Base-by-base conservation (phyloP, 2,113 vertebrate genomes). In the Apus apus region DNA sequence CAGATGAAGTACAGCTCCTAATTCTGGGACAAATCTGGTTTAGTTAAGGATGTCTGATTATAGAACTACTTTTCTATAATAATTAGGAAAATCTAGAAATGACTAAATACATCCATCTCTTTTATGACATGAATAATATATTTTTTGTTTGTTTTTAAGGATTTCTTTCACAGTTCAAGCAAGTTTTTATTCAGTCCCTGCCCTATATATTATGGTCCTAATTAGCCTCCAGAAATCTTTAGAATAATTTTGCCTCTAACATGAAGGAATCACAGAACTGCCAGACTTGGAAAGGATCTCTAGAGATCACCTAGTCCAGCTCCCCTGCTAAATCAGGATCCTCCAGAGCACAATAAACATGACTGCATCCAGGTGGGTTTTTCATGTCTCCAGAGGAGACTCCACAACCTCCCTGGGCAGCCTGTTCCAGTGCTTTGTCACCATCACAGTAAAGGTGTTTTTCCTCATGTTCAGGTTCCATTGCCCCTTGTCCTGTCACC, bases 21-120 rank as follows among this genome's bases (percentile, higher is more conserved):
- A 36, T 2, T 1, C 2, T 22, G 4, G 6, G 15, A 4, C 2
- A 85, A 53, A 80, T 29, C 19, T 30, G 4, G 48, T 78, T 72
- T 58, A 65, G 4, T 29, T 56, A n/a, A 46, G 13, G 13, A 53
- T 10, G 15, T 56, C 5, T 71, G 38, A 62, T 36, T 48, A 48
- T 9, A 19, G 13, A 48, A n/a, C 3, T 60, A 30, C 3, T 36
- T 90, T 56, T 2, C 29, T 38, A 30, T 4, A 73, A 9, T n/a
- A 80, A 70, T 70, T 16, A 62, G 11, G 10, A 77, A 83, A 93
- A 90, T 74, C 3, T 17, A 81, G 20, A 58, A 60, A 48, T 43
- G 1, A 3, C 8, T 62, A 58, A 29, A 38, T 64, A 23, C 11
- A 67, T 51, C 1, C 0, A 0, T 29, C 12, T n/a, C 0, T 77